Evolutionary conservation across 1,140 invertebrate genomes (phyloP), one percentile per base, ranked within the genome.

Genomic region (Danaus plexippus): DNA sequence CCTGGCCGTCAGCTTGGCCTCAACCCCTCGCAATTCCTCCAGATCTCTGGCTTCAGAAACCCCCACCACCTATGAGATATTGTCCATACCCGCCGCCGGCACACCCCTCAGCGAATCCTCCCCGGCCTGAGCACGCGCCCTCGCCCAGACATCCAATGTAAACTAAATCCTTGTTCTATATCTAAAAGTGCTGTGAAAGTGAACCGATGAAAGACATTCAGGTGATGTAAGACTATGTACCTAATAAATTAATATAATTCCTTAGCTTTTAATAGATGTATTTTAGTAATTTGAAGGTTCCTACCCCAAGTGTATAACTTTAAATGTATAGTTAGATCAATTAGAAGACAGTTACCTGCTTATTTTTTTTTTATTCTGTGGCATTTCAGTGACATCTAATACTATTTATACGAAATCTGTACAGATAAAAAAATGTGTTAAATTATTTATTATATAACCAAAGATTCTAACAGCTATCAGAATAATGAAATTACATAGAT

Each of bases 31-130:
- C 68, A 1, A 63, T 82, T 1, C 85, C 81, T 6, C 78, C 80
- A 1, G 84, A 87, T 54, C 73, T 86, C 10, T 87, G 84, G 84
- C 64, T 87, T 40, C 85, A 87, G 64, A 87, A 88, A 47, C 75
- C 85, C 6, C 79, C 83, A 0, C 56, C 80, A 11, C 78, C 80
- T 1, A 64, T 87, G 7, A 71, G 87, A 46, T 88, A 87, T 70
- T 81, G 78, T 63, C 87, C 87, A 11, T 87, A 88, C 63, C 87
- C 85, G 11, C 80, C 83, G 8, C 83, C 80, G 11, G 61, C 73
- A 51, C 80, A 74, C 63, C 71, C 68, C 42, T 58, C 66, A n/a
- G 73, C 74, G n/a, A 66, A 67, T 6, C 57, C 73, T 12, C 65
- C 71, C 10, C 63, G 75, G 32, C 64, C 70, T 7, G 73, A 83